Evolutionary conservation across 2,888 invertebrate species (phyloP).

Genomic region (Limnephilus rhombicus): DNA sequence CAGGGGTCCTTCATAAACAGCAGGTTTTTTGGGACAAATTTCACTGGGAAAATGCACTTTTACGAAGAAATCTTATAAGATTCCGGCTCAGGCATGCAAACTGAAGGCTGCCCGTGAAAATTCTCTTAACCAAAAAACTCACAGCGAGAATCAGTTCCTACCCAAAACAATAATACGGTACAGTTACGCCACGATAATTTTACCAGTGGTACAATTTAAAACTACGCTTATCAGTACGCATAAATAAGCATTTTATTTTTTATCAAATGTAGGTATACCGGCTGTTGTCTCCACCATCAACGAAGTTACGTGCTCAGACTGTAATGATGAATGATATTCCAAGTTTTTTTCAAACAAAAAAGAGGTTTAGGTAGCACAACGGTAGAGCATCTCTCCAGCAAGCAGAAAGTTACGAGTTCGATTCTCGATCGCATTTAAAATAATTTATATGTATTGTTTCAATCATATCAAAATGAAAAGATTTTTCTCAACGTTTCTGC

Average conservation of each 20-base stretch:
- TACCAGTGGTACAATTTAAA: neutral
- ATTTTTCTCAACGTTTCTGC: no score
- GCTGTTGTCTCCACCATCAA: neutral
- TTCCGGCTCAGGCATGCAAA: slow-evolving; percentile 45
- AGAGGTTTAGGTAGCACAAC: neutral
- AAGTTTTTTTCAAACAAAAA: neutral
- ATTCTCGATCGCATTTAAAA: neutral
- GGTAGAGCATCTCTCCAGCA: neutral
- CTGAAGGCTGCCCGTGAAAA: neutral
- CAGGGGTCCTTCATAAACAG: slow-evolving; percentile 82
- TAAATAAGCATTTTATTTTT: neutral
- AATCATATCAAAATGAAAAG: no score
- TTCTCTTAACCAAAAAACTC: slow-evolving; percentile 49
- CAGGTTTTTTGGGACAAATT: slow-evolving; percentile 16
- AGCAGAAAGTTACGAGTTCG: neutral
- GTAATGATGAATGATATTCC: neutral
- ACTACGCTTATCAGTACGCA: neutral
- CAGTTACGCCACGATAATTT: neutral
- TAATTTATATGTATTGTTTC: neutral
- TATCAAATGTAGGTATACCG: neutral
- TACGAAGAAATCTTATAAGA: slow-evolving; percentile 46
- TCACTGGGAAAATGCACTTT: slow-evolving; percentile 41
- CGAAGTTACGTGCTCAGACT: neutral
- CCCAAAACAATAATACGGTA: neutral
- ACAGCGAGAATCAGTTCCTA: slow-evolving; percentile 9